Evolutionary conservation across 1,140 invertebrate species (phyloP), one percentile per base, ranked within the genome.

Genomic region (Aphis craccivora): DNA sequence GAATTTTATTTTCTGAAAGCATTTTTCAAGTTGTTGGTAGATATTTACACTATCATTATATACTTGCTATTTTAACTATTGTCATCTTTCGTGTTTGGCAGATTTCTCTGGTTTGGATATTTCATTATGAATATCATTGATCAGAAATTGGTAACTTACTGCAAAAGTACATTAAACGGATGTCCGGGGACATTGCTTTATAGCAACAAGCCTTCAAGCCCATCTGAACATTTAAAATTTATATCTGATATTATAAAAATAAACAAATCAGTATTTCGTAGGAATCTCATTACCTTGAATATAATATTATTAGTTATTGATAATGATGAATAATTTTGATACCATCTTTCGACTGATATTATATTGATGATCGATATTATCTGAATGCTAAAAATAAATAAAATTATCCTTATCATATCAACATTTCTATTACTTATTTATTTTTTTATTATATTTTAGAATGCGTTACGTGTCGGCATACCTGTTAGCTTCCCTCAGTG

Each of bases 401-500:
- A 40, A 40, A 51, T 51, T 51, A 51, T 51, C 14, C 1, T 48
- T 60, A 60, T 60, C 30, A 51, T 51, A 51, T 51, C 18, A 18
- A 51, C 48, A 11, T 76, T 22, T 81, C 6, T 67, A 37, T 40
- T 14, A 18, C n/a, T 45, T 40, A 51, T 51, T 51, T 83, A 35
- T 53, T 35, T 60, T 90, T 6, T 37, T 18, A 76, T 76, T 90
- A 8, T 83, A 30, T 94, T 94, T 43, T 60, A 98, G 97, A 97
- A 99, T 99, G 99, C 98, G 99, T 99, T 99, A 99, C 98, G 98
- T 99, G 96, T 98, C 98, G 96, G 99, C 99, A 96, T 99, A 99
- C 96, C 96, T 99, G 95, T 97, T 99, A 95, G 98, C 98, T 95
- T 97, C 97, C 95, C 96, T 99, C 94, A 98, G 98, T 94, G 98